Evolutionary conservation across 2,797 vertebrate genomes (phyloP).

Genomic region (Crossoptilon crossoptilon): DNA sequence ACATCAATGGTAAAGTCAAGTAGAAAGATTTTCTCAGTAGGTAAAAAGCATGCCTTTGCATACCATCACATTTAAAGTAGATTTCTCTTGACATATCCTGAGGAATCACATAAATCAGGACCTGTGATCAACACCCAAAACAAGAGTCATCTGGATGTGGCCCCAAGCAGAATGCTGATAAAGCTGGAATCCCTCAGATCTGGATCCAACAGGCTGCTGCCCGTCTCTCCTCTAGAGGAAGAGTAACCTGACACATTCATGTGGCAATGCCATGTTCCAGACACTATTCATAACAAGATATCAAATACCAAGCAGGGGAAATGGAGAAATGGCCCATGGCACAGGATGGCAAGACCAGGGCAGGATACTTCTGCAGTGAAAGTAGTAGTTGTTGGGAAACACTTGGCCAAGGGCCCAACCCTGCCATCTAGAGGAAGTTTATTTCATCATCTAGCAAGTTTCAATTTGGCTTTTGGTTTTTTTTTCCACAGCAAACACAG

Average conservation of each 20-base stretch:
- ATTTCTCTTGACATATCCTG: not conserved
- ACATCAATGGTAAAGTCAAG: not conserved
- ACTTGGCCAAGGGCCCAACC: not conserved
- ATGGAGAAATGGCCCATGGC: not conserved
- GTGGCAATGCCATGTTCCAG: not conserved
- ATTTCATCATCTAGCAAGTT: not conserved
- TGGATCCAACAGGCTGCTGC: not conserved
- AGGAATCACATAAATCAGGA: not conserved
- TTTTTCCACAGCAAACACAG: not conserved
- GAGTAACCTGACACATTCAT: not conserved
- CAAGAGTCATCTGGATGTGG: rapidly evolving
- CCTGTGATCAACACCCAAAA: not conserved
- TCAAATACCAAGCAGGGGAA: not conserved
- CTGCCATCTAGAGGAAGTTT: not conserved
- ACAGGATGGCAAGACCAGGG: too few species aligned
- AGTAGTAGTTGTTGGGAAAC: not conserved
- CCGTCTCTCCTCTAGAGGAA: not conserved
- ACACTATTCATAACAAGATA: not conserved
- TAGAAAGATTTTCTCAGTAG: not conserved
- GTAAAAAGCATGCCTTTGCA: not conserved
- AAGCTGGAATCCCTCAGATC: not conserved
- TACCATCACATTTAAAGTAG: not conserved
- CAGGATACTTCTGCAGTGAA: not conserved
- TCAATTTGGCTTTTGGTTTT: too few species aligned
- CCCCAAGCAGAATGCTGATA: not conserved